These are phyloP conservation scores for Rotaria sp. DNA, from an alignment of 2,888 invertebrate genomes.

Conservation along the genomic window DNA sequence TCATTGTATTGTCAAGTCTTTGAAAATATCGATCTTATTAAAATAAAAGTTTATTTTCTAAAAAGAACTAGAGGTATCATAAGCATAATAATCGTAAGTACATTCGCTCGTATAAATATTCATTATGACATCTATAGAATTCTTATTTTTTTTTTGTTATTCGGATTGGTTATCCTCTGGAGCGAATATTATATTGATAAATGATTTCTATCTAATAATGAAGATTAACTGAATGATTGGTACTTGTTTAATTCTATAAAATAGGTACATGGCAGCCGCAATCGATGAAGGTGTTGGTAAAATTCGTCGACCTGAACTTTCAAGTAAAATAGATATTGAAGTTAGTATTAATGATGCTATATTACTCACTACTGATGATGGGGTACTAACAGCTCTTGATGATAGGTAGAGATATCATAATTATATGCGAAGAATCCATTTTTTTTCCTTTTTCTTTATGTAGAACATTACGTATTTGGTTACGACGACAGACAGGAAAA, in stretches of 20 bases:
- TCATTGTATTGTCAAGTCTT: not conserved
- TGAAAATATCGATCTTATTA: not conserved
- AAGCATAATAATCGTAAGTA: not conserved
- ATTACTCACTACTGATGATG: not conserved
- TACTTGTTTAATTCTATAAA: not conserved
- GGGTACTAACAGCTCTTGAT: not conserved
- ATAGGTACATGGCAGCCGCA: not conserved
- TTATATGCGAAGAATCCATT: not conserved
- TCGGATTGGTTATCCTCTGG: not conserved
- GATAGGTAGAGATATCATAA: not conserved
- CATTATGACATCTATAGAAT: not conserved
- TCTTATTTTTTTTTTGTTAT: not conserved
- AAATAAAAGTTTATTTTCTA: not conserved
- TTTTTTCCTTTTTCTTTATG: slow-evolving; percentile 44
- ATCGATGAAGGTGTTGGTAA: not conserved
- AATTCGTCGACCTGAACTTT: slow-evolving; percentile 1
- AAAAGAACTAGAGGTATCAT: not conserved
- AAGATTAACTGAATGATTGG: not conserved
- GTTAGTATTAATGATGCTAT: not conserved
- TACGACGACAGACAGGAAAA: slow-evolving; percentile 91
- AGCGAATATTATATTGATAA: not conserved
- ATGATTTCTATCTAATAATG: not conserved
- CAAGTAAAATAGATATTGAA: not conserved
- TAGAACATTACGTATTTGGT: slow-evolving; percentile 89
- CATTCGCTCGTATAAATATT: not conserved